Percentiles rank a stretch among this genome's conserved stretches.
Conservation (phyloP, 2,797 vertebrate genomes). For the Sciurus carolinensis region DNA sequence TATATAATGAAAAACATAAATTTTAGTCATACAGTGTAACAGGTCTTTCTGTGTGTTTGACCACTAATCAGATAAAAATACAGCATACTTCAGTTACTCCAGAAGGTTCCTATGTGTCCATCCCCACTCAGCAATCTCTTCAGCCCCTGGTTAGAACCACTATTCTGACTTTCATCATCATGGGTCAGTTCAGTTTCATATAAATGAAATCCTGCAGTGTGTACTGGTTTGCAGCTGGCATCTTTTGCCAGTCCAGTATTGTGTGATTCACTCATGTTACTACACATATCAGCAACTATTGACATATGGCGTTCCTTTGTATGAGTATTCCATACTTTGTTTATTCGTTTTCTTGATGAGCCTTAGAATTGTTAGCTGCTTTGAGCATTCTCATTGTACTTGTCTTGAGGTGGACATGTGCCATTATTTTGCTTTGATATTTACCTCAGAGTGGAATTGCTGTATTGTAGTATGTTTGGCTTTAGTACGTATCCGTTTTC, state of each 20-base stretch:
- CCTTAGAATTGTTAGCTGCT: neutral
- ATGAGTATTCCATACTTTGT: neutral
- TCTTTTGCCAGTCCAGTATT: neutral
- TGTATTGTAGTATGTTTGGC: rapidly evolving
- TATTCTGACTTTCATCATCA: neutral
- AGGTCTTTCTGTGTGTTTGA: neutral
- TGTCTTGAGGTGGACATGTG: neutral
- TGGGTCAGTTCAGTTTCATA: neutral
- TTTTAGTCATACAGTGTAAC: neutral
- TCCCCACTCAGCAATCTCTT: neutral
- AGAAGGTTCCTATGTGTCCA: neutral
- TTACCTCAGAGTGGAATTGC: neutral
- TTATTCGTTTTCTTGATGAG: neutral
- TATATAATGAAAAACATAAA: neutral
- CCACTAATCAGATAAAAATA: neutral
- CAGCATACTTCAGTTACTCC: neutral
- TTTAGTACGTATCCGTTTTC: neutral
- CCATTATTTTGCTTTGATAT: neutral
- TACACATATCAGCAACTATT: neutral
- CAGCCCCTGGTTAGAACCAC: neutral
- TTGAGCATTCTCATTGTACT: neutral
- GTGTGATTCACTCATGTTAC: neutral
- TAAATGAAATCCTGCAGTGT: neutral
- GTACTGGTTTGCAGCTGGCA: neutral
- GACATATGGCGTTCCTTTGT: neutral